Conservation (phyloP, 2,888 invertebrate genomes). For the Phlogophora meticulosa region DNA sequence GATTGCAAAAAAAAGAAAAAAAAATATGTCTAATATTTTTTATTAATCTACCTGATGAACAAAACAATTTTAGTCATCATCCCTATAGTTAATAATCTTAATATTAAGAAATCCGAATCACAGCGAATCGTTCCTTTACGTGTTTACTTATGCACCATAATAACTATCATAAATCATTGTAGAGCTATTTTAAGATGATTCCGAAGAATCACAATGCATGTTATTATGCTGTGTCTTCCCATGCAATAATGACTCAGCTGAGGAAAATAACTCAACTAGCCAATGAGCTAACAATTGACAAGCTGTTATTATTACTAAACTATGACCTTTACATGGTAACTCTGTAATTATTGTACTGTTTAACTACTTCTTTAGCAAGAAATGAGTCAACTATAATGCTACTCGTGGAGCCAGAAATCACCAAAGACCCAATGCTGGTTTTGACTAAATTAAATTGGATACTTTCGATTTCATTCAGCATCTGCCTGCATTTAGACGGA, state of each 20-base stretch:
- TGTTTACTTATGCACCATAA: background rate
- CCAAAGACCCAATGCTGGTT: no score
- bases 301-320: conserved; percentile 37
- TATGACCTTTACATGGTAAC: conserved; percentile 20
- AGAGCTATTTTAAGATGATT: conserved; percentile 17
- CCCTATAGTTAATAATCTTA: no score
- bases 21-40: no score
- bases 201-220: conserved; percentile 31
- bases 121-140: background rate
- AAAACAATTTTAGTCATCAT: no score
- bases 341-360: conserved; percentile 18
- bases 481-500: no score
- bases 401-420: no score
- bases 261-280: conserved; percentile 44
- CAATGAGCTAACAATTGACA: conserved; percentile 5
- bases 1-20: no score
- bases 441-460: no score
- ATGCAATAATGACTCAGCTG: conserved; percentile 43
- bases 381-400: background rate
- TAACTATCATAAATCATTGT: conserved; percentile 9
- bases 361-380: conserved; percentile 13
- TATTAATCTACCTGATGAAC: no score
- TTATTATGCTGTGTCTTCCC: conserved; percentile 36
- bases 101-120: no score
- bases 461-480: no score